These are phyloP conservation scores for Drosophila anomelani DNA, from an alignment of 2,888 invertebrate genomes.

Conservation along the genomic window DNA sequence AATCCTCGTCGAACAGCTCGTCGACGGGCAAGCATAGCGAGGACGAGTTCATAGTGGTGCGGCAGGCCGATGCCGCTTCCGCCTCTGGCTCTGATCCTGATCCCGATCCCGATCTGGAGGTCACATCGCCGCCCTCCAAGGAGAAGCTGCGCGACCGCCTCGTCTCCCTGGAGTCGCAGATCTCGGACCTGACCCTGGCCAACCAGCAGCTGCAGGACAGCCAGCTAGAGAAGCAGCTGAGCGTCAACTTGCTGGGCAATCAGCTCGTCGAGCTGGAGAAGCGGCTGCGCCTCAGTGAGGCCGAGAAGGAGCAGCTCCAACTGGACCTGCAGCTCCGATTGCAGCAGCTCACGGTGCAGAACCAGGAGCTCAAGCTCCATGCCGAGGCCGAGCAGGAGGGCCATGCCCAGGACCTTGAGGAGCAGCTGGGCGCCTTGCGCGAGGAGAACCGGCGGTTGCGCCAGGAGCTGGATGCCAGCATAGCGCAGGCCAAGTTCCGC, in stretches of 20 bases:
- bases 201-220: constrained; percentile 78
- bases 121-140: constrained; percentile 70
- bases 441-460: constrained; percentile 73
- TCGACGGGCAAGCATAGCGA: constrained; percentile 81
- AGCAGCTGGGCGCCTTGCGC: constrained; percentile 68
- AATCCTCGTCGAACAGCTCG: constrained; percentile 74
- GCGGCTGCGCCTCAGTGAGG: constrained; percentile 70
- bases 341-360: constrained; percentile 76
- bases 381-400: constrained; percentile 80
- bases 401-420: constrained; percentile 71
- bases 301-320: constrained; percentile 79
- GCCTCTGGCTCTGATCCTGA: constrained; percentile 56
- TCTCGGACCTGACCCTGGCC: constrained; percentile 71
- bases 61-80: constrained; percentile 73
- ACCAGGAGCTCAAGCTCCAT: constrained; percentile 76
- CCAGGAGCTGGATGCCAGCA: constrained; percentile 67
- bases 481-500: constrained; percentile 73
- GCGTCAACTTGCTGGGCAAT: constrained; percentile 72
- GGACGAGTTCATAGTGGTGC: constrained; percentile 82
- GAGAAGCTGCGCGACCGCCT: constrained; percentile 83
- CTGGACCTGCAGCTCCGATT: constrained; percentile 76
- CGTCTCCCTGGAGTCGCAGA: constrained; percentile 75
- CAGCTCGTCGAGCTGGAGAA: constrained; percentile 73
- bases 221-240: constrained; percentile 79
- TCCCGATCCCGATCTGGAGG: constrained; percentile 56